Base-by-base conservation (phyloP, 2,113 vertebrate species). In the Tricholaema leucomelas region DNA sequence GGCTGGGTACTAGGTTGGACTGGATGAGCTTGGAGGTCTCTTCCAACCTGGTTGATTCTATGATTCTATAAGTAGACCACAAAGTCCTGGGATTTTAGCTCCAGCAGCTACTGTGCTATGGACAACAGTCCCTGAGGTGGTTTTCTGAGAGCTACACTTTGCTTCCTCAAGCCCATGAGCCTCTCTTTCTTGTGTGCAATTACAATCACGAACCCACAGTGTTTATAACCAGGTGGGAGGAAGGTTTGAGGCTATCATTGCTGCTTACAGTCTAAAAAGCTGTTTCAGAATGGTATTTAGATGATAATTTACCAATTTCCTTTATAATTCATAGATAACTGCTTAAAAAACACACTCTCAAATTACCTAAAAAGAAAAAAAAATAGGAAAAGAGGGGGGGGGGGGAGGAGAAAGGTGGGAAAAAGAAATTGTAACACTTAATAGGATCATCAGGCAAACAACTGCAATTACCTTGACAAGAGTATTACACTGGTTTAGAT, bases 381-480 rank as follows among this genome's bases (percentile, higher is more conserved):
- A 38, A 81, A 75, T 40, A 94, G 21, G 60, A 74, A 66, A 48
- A 23, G 19, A 25, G 9, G 18, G 8, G 35, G 10, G 8, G 50
- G 31, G 78, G 82, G 10, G 85, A 83, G 93, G 17, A 44, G 17
- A 44, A 18, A 44, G 42, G 42, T 44, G 52, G 33, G 78, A 66
- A 76, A 59, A 85, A 82, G 12, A 88, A 83, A 93, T 58, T 55
- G n/a, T 54, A 70, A 86, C 50, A 74, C 30, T 87, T 94, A 86
- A 84, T 72, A 74, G 81, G 71, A 93, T 90, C 81, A 81, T 94
- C 92, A 95, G 85, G 76, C 70, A 96, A 94, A 83, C 73, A 92
- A 50, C 90, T 74, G 64, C 70, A 93, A 94, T 96, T 91, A 95
- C 61, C 66, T 61, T 92, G 85, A 94, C 79, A 93, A 81, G 76